Evolutionary conservation across 2,797 vertebrate species (phyloP).

Genomic region (Vireo griseus): DNA sequence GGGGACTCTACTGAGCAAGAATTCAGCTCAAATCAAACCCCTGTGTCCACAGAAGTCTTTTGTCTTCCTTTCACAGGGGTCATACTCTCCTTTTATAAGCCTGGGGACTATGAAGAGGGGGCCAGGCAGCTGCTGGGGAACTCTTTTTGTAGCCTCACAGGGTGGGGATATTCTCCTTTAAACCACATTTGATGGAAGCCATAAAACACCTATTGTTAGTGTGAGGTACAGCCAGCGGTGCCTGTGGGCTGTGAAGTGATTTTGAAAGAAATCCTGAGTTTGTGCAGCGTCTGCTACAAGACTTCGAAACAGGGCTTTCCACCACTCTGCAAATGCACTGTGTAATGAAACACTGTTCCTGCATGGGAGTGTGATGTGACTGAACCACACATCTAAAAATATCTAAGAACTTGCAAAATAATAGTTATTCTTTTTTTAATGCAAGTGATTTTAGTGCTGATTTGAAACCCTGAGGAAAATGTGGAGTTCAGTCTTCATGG

Average conservation of each 20-base stretch:
- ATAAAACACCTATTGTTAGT: neutral
- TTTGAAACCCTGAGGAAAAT: neutral
- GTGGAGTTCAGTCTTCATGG: slow-evolving; percentile 9
- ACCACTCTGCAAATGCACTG: neutral
- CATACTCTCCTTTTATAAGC: neutral
- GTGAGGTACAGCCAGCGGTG: neutral
- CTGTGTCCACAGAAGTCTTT: neutral
- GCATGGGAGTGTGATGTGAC: neutral
- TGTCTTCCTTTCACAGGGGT: neutral
- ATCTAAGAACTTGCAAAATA: neutral
- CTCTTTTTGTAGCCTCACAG: neutral
- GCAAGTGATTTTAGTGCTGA: neutral
- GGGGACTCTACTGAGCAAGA: neutral
- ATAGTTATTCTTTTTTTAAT: neutral
- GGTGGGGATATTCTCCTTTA: neutral
- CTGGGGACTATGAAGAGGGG: neutral
- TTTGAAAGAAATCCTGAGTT: neutral
- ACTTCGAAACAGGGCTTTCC: neutral
- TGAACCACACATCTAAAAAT: neutral
- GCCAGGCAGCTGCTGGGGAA: neutral
- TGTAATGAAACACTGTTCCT: neutral
- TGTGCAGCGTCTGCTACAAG: neutral
- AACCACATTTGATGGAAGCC: neutral
- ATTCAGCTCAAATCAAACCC: neutral
- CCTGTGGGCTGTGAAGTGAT: neutral